Conservation (phyloP, 2,888 invertebrate genomes). For the Pyrrhosoma nymphula region DNA sequence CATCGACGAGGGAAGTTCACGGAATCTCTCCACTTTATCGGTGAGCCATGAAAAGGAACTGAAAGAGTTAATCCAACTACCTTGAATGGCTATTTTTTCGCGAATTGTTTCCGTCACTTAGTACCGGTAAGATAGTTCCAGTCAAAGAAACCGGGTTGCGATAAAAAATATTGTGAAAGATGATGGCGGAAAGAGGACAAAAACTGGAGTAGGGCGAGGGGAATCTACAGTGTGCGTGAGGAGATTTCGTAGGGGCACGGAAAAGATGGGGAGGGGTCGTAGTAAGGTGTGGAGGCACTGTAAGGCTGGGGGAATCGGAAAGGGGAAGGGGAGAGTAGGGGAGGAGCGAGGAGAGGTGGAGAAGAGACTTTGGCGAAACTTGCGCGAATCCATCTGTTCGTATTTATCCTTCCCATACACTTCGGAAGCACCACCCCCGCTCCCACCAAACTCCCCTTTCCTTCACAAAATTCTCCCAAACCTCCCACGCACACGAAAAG, state of each 20-base stretch:
- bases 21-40: neutral
- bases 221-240: slow-evolving; percentile 27
- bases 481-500: neutral
- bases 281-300: slow-evolving; percentile 13
- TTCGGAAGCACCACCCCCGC: slow-evolving; percentile 39
- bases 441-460: neutral
- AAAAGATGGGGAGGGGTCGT: neutral
- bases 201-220: neutral
- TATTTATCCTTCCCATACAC: slow-evolving; percentile 66
- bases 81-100: neutral
- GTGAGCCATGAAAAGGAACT: neutral
- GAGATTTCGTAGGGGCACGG: neutral
- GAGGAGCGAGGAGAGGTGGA: neutral
- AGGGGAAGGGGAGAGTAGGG: neutral
- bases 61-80: no score
- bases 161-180: neutral
- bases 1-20: neutral
- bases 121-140: neutral
- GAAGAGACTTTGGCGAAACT: slow-evolving; percentile 59
- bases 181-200: neutral
- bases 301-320: neutral
- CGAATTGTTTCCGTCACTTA: neutral
- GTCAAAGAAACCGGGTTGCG: neutral
- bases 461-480: neutral
- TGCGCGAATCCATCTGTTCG: slow-evolving; percentile 65